A percentile compares a stretch with the other conserved stretches of the same genome.
Conservation (phyloP, 1,140 invertebrate species). For the Atta texana region DNA sequence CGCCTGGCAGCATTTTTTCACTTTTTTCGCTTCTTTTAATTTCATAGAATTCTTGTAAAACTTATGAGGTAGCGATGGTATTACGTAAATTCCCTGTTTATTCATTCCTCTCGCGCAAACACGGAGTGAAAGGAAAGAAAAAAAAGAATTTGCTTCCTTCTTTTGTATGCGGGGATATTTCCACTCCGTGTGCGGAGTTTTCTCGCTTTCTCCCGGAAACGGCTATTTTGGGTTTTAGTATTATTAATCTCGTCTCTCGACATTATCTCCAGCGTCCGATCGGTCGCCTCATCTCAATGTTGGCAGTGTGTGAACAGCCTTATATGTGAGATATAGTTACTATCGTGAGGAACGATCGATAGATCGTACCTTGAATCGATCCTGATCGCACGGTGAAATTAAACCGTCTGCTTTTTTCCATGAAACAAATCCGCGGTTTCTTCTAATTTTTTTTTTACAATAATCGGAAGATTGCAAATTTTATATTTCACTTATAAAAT, state of each 20-base stretch:
- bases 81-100: constrained; percentile 52
- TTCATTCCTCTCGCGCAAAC: constrained; percentile 28
- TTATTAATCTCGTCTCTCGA: constrained; percentile 78
- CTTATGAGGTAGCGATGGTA: constrained; percentile 72
- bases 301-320: constrained; percentile 63
- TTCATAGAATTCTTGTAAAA: constrained; percentile 53
- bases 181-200: constrained; percentile 42
- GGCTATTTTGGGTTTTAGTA: constrained; percentile 85
- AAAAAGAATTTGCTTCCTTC: constrained; percentile 38
- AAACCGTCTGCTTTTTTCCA: neutral
- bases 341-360: constrained; percentile 26
- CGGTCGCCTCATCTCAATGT: constrained; percentile 45
- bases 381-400: constrained; percentile 20
- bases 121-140: constrained; percentile 47
- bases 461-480: neutral
- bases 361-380: constrained; percentile 26
- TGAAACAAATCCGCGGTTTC: neutral
- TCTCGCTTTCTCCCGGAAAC: constrained; percentile 43
- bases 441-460: neutral
- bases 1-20: constrained; percentile 33
- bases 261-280: constrained; percentile 35
- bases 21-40: constrained; percentile 38
- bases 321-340: constrained; percentile 27
- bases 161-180: neutral
- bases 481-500: neutral